Evolutionary conservation across 2,888 invertebrate genomes (phyloP), one percentile per base, ranked within the genome.

Genomic region (Pristionchus fissidentatus): DNA sequence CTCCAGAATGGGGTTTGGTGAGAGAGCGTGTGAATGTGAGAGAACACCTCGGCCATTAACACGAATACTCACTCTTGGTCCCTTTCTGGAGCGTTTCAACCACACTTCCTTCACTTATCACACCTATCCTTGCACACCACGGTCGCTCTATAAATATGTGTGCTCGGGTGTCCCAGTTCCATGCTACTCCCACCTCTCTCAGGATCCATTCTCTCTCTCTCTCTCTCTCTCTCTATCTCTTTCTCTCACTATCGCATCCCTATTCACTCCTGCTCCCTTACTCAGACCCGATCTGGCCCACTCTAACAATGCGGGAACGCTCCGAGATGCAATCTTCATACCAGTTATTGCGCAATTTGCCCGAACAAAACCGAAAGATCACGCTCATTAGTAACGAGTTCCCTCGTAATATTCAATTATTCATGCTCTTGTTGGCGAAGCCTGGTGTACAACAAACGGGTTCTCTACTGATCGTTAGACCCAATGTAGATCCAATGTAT

Each of bases 151-250:
- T 19, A 29, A 15, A 29, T 62, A 10, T 26, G 43, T 79, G n/a
- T 79, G 38, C 43, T 22, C 79, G 35, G 4, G 22, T 43, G 38
- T 57, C 79, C 46, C 79, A 57, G 41, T 46, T 79, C 43, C 57
- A 32, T 46, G 85, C 82, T 84, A 75, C 77, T 70, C 83, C 80
- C 83, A 79, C 84, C 83, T 83, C 83, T 80, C 83, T 22, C 81
- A 79, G 75, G 70, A 80, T 66, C 75, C 41, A 70, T 70, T 85
- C 75, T 62, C 35, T 70, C 83, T 84, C 84, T 79, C 83, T 55
- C 75, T 82, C 77, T 22, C 46, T 52, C 49, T 52, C 82, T 60
- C 84, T 83, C 79, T 83, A 49, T 81, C 84, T 35, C 83, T 78
- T 52, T n/a, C 38, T 57, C 80, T 84, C 79, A 57, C 79, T 77